phyloP scores from a whole-genome alignment of 2,797 vertebrate species.

The Spizella passerina region DNA sequence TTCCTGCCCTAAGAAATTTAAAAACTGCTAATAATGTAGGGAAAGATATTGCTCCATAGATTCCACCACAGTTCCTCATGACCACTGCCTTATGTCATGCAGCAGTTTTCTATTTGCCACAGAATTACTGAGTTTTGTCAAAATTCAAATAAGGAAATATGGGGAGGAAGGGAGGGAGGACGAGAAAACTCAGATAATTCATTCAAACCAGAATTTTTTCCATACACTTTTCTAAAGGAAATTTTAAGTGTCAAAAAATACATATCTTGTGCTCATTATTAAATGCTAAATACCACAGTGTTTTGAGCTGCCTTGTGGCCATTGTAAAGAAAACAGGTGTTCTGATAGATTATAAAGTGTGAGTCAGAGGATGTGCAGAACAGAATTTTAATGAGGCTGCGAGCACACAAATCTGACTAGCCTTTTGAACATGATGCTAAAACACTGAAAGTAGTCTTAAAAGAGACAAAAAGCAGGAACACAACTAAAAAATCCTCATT shows the following conservation, averaged over 20 bases:
- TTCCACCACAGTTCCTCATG: not conserved
- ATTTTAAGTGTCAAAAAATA: constrained; percentile 86
- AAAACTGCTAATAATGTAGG: constrained; percentile 5
- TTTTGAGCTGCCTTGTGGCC: constrained; percentile 87
- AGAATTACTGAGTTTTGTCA: constrained; percentile 61
- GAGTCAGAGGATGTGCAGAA: constrained; percentile 82
- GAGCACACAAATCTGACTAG: constrained; percentile 78
- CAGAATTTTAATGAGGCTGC: constrained; percentile 83
- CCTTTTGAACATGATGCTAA: constrained; percentile 80
- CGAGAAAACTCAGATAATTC: constrained; percentile 70
- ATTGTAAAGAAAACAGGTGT: constrained; percentile 89
- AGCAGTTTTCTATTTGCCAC: constrained; percentile 23
- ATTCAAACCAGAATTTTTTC: constrained; percentile 75
- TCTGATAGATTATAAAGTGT: constrained; percentile 86
- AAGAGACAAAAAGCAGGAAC: constrained; percentile 73
- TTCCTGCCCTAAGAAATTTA: constrained; percentile 36
- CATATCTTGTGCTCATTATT: constrained; percentile 86
- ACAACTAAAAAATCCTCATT: constrained; percentile 72
- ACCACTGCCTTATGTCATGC: constrained; percentile 18
- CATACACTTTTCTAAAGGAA: constrained; percentile 77
- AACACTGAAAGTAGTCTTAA: constrained; percentile 78
- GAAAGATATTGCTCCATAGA: not conserved
- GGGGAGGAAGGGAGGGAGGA: not conserved
- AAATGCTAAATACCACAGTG: constrained; percentile 87
- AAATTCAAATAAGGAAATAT: constrained; percentile 60